Base-by-base conservation (phyloP, 2,797 vertebrate species). In the Hybognathus amarus region DNA sequence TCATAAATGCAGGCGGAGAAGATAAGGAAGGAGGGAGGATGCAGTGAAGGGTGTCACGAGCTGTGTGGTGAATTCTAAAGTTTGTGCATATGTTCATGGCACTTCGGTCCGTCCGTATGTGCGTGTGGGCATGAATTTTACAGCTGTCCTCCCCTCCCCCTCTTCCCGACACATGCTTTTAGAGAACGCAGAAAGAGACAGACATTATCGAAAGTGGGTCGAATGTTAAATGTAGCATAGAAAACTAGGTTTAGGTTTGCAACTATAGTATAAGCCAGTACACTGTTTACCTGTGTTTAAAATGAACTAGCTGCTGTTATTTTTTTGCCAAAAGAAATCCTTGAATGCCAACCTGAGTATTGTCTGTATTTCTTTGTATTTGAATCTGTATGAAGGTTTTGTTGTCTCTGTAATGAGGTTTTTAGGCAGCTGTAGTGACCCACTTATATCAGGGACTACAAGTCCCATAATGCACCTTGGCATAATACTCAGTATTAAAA, bases 321-420 rank as follows among this genome's bases (percentile, higher is more conserved):
- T 13, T 61, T n/a, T 61, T 18, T 15, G 4, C 33, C 13, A 24
- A 40, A 52, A 47, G 2, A 30, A 27, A 17, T 80, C 24, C 59
- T 40, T 24, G 22, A 68, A 81, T 38, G 24, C 56, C 30, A 77
- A 27, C 54, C 54, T 36, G 36, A 59, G 15, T 74, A 36, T 80
- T 83, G 68, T 77, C 22, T 77, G 17, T 69, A 9, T 77, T 27
- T 67, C 54, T 87, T 59, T 87, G 75, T 84, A 67, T 83, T 67
- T 88, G 12, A 56, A 12, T 36, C 11, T 40, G 20, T 52, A 24
- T 86, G 45, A 66, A 61, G 24, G 67, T 88, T 83, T 63, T 78
- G 61, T 81, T 89, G 63, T 87, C 74, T 90, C 80, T 88, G 87
- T 84, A 87, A 82, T 82, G 78, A 89, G 87, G n/a, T 66, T 66